Conservation (phyloP, 2,797 vertebrate species). For the Hippocampus kuda region DNA sequence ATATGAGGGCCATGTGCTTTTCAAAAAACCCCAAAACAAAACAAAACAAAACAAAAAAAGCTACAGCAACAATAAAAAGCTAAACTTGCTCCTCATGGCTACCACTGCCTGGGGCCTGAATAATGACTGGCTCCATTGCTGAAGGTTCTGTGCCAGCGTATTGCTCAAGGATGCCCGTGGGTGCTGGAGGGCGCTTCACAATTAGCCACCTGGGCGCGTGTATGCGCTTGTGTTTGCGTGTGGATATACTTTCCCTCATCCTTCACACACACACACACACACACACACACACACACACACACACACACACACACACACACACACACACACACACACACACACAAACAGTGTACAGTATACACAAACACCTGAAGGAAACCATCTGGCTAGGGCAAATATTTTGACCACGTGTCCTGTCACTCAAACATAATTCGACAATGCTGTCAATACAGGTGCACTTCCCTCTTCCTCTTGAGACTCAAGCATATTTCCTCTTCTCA, state of each 20-base stretch:
- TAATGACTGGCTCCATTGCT: slow-evolving; percentile 56
- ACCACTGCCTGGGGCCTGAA: slow-evolving; percentile 47
- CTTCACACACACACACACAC: slow-evolving; percentile 14
- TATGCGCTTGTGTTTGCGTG: not conserved
- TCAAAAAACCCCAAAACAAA: not conserved
- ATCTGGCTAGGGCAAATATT: slow-evolving; percentile 43
- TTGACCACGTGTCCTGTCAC: slow-evolving; percentile 56
- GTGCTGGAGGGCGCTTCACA: slow-evolving; percentile 52
- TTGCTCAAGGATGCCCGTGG: slow-evolving; percentile 57
- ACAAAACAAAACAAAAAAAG: not conserved
- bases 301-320: slow-evolving; percentile 1
- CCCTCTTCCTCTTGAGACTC: not conserved
- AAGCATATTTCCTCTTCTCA: too few relatives aligned
- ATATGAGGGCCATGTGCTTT: not conserved
- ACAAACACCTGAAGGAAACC: slow-evolving; percentile 48
- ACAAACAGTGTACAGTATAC: not conserved
- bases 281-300: not conserved
- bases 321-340: slow-evolving; percentile 1
- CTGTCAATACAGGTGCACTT: slow-evolving; percentile 56
- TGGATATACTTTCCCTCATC: slow-evolving; percentile 40
- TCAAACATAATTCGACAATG: slow-evolving; percentile 36
- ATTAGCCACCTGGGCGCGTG: slow-evolving; percentile 43
- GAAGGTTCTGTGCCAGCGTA: slow-evolving; percentile 54
- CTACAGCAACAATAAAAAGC: slow-evolving; percentile 16
- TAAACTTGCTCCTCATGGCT: slow-evolving; percentile 40